phyloP scores from a whole-genome alignment of 2,113 vertebrate genomes.

The Rhinolophus ferrumequinum region DNA sequence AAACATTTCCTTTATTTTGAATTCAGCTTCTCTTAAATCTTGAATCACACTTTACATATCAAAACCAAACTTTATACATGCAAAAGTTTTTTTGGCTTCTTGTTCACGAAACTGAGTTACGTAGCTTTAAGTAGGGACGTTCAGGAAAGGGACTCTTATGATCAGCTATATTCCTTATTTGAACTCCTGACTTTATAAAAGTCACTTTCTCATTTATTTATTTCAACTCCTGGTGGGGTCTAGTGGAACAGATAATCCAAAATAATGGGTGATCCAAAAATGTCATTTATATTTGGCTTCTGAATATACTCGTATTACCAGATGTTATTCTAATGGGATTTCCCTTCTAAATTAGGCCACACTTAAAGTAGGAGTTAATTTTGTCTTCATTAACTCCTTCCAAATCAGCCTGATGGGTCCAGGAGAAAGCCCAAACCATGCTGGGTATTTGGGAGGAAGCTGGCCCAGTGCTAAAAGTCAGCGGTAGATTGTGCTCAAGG shows the following conservation, averaged over 20 bases:
- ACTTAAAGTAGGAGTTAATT: constrained; percentile 81
- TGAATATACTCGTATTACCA: constrained; percentile 69
- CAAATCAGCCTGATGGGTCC: constrained; percentile 72
- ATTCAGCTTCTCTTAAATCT: background rate
- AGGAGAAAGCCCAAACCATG: constrained; percentile 63
- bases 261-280: constrained; percentile 77
- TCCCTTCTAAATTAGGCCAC: constrained; percentile 79
- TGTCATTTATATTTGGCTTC: constrained; percentile 80
- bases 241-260: constrained; percentile 70
- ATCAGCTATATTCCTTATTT: background rate
- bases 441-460: constrained; percentile 62
- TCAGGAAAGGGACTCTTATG: background rate
- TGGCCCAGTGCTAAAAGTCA: constrained; percentile 21
- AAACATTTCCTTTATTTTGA: background rate
- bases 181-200: constrained; percentile 12
- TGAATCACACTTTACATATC: background rate
- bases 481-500: background rate
- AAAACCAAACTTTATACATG: background rate
- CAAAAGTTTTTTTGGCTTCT: background rate
- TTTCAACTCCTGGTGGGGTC: constrained; percentile 45
- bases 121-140: background rate
- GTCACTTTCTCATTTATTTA: constrained; percentile 51
- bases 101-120: background rate
- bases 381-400: constrained; percentile 76
- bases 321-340: constrained; percentile 79